Conservation (phyloP, 2,113 vertebrate genomes). For the Corythornis cristatus region DNA sequence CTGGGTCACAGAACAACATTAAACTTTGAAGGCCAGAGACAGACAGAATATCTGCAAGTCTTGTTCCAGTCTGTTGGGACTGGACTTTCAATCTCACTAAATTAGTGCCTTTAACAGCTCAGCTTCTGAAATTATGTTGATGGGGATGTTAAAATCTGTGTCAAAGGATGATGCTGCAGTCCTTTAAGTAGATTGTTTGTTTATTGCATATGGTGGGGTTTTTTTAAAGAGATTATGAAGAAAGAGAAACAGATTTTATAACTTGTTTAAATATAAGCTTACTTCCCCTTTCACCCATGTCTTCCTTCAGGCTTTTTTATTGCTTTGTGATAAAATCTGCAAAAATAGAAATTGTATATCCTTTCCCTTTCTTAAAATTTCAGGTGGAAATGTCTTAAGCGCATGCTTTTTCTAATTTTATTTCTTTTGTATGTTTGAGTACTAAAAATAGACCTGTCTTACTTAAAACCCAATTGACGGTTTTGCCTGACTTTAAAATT, state of each 20-base stretch:
- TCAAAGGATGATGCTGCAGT: background rate
- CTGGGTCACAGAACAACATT: background rate
- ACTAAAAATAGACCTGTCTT: background rate
- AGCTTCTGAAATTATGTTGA: background rate
- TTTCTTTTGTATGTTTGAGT: background rate
- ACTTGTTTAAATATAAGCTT: background rate
- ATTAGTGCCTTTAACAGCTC: background rate
- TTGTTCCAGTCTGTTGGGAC: background rate
- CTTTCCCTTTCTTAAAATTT: background rate
- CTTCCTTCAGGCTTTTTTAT: background rate
- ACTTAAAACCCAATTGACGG: background rate
- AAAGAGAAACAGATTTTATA: background rate
- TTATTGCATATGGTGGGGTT: background rate
- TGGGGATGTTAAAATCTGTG: background rate
- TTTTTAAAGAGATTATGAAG: background rate
- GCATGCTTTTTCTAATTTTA: background rate
- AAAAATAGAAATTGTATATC: background rate
- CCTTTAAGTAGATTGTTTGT: background rate
- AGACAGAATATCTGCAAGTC: background rate
- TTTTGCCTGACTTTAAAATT: constrained; percentile 5
- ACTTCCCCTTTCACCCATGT: background rate
- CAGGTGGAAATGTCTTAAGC: background rate
- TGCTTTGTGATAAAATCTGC: background rate
- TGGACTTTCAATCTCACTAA: background rate
- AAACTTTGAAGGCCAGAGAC: background rate